Conservation (phyloP, 1,140 invertebrate species). For the Eufriesea mexicana region DNA sequence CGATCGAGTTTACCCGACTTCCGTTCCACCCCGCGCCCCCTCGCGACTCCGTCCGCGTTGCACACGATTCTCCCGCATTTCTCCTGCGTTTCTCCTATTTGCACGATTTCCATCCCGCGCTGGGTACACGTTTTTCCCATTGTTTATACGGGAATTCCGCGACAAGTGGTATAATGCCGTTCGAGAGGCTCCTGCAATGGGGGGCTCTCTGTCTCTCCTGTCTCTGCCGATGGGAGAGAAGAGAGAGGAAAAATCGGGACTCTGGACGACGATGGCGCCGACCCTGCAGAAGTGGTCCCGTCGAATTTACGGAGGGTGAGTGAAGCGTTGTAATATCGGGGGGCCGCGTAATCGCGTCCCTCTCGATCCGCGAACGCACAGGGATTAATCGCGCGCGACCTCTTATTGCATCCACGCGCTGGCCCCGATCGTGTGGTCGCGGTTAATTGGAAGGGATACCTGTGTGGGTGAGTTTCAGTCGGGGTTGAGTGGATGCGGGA, state of each 20-base stretch:
- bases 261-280: slow-evolving; percentile 6
- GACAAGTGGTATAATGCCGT: slow-evolving; percentile 26
- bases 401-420: slow-evolving; percentile 16
- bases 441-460: slow-evolving; percentile 5
- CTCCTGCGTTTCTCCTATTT: not conserved
- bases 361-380: slow-evolving; percentile 19
- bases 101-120: not conserved
- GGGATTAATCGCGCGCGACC: slow-evolving; percentile 41
- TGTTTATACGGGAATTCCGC: slow-evolving; percentile 29
- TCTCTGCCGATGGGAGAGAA: not conserved
- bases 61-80: fast-evolving
- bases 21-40: no score
- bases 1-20: not conserved
- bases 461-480: not conserved
- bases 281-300: not conserved
- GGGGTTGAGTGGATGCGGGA: not conserved
- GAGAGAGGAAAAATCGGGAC: not conserved
- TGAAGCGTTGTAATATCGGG: slow-evolving; percentile 28
- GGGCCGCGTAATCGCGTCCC: slow-evolving; percentile 25
- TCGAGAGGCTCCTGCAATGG: slow-evolving; percentile 21
- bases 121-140: slow-evolving; percentile 24
- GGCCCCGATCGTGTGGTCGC: not conserved
- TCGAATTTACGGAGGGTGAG: slow-evolving; percentile 32
- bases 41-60: no score
- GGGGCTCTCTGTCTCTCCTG: not conserved